Evolutionary conservation across 1,140 invertebrate genomes (phyloP).

Genomic region (Dinoponera quadriceps): DNA sequence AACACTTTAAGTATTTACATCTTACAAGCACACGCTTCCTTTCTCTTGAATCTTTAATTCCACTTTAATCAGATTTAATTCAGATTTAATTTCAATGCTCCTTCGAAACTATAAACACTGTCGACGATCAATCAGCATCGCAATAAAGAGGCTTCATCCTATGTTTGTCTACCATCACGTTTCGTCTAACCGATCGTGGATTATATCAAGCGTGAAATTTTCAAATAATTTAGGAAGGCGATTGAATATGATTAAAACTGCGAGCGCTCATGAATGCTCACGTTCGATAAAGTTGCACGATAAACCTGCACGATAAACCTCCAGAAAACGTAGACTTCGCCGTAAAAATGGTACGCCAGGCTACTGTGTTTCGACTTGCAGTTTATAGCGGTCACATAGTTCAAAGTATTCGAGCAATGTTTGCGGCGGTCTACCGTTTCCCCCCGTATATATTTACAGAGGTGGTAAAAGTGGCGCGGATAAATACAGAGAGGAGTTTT

Average conservation of each 20-base stretch:
- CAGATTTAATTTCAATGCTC: too few relatives aligned
- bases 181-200: too few relatives aligned
- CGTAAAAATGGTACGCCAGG: slow-evolving; percentile 19
- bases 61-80: too few relatives aligned
- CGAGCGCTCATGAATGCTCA: not conserved
- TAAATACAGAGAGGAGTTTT: slow-evolving; percentile 18
- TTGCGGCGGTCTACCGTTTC: slow-evolving; percentile 6
- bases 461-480: slow-evolving; percentile 41
- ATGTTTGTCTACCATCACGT: too few relatives aligned
- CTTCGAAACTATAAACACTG: too few relatives aligned
- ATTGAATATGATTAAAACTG: slow-evolving; percentile 9
- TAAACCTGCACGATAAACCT: too few relatives aligned
- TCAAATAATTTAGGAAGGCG: not conserved
- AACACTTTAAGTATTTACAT: too few relatives aligned
- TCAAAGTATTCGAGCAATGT: slow-evolving; percentile 57
- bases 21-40: too few relatives aligned
- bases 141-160: too few relatives aligned
- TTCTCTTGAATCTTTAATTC: too few relatives aligned
- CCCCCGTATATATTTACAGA: slow-evolving; percentile 31
- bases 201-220: not conserved
- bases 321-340: not conserved
- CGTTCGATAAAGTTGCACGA: slow-evolving; percentile 24
- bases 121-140: too few relatives aligned
- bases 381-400: slow-evolving; percentile 53
- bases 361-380: slow-evolving; percentile 30